Base-by-base conservation (phyloP, 2,113 vertebrate genomes). In the Carassius auratus region DNA sequence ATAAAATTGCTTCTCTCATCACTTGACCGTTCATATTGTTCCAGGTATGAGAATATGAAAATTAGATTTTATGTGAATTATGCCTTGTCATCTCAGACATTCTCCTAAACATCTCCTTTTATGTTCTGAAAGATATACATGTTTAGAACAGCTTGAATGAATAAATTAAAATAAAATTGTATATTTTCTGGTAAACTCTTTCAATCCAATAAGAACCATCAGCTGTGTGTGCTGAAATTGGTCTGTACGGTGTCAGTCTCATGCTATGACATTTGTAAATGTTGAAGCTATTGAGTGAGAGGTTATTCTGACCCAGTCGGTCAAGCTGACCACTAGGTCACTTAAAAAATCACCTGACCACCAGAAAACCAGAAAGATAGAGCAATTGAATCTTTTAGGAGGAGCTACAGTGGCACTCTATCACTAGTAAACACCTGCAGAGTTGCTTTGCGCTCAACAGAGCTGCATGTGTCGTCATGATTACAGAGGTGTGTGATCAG, bases 361-460 rank as follows among this genome's bases (percentile, higher is more conserved):
- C 45, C 52, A 59, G 19, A 71, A 78, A 21, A 48, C 7, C 71
- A 48, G 42, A 75, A 42, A 73, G 69, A 73, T 21, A 17, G 14
- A 19, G 23, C 21, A 19, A 59, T 7, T 4, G 1, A 4, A 61
- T n/a, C 15, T 15, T 62, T 62, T 42, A 15, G 26, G 57, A 21
- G 42, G 21, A 78, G 26, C 38, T 21, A 64, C 59, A 61, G 71
- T 76, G 42, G 36, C 45, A 69, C 19, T 71, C 77, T 61, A 33
- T 76, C 23, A 77, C 42, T 17, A 71, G 45, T 79, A 85, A 85
- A 85, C 83, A 87, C 84, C 73, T 68, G 78, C 77, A 84, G 74
- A 57, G 81, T 17, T 50, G 71, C 77, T 57, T 42, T 4, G 17
- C 48, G 19, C 23, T 62, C 23, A 76, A 64, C 45, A 78, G 50